A percentile compares a stretch with the other conserved stretches of the same genome.
These are phyloP conservation scores for Chaetoderma sp. DNA, from an alignment of 2,888 invertebrate species.

Conservation along the genomic window DNA sequence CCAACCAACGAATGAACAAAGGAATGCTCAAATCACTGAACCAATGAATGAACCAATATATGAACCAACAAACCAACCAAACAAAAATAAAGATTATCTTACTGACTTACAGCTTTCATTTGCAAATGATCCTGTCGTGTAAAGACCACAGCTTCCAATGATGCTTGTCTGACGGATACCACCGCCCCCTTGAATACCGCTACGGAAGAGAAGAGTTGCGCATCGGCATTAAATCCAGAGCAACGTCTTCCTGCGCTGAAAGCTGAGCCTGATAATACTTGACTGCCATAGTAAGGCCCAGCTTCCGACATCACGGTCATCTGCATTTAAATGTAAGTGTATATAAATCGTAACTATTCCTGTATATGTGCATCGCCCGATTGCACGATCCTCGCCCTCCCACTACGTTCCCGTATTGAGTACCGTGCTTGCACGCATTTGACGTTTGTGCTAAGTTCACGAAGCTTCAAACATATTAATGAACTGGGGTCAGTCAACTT, in stretches of 20 bases:
- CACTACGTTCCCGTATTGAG: too few species aligned
- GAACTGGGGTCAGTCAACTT: too few species aligned
- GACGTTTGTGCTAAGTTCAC: too few species aligned
- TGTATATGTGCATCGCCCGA: too few species aligned
- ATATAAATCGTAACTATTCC: neutral
- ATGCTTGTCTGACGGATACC: slow-evolving; percentile 86
- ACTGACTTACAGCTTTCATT: slow-evolving; percentile 47
- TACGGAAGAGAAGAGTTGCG: slow-evolving; percentile 51
- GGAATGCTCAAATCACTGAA: too few species aligned
- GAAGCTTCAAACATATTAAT: too few species aligned
- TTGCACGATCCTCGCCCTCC: too few species aligned
- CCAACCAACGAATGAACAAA: too few species aligned
- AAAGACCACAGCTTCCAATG: slow-evolving; percentile 41
- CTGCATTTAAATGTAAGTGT: neutral
- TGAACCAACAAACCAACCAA: too few species aligned
- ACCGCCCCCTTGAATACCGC: slow-evolving; percentile 49
- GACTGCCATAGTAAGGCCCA: neutral
- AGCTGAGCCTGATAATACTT: neutral
- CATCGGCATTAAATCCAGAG: slow-evolving; percentile 4
- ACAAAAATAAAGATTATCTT: too few species aligned
- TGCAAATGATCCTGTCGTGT: slow-evolving; percentile 46
- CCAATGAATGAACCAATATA: too few species aligned
- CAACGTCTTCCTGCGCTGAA: neutral
- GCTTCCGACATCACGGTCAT: neutral
- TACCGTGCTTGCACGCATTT: too few species aligned